phyloP scores from a whole-genome alignment of 1,140 invertebrate genomes.

The Drosophila sucinea region DNA sequence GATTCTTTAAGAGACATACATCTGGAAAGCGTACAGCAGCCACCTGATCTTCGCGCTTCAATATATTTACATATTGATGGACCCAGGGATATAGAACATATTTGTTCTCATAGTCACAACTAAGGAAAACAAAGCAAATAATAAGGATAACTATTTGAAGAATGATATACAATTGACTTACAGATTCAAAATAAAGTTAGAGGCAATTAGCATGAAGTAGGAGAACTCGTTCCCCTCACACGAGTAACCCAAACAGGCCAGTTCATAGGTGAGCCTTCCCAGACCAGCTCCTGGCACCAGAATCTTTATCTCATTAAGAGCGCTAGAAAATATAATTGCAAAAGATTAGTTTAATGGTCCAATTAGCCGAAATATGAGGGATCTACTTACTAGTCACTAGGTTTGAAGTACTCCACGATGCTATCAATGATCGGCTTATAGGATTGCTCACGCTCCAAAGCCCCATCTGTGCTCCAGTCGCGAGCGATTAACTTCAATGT shows the following conservation, averaged over 20 bases:
- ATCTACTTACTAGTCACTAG: slow-evolving; percentile 81
- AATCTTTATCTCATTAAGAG: slow-evolving; percentile 87
- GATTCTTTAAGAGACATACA: slow-evolving; percentile 90
- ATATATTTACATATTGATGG: slow-evolving; percentile 96
- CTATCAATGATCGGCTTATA: slow-evolving; percentile 96
- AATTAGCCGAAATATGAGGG: not conserved
- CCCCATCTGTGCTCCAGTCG: slow-evolving; percentile 96
- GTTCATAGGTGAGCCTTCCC: slow-evolving; percentile 96
- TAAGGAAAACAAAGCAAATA: slow-evolving; percentile 12
- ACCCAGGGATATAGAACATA: slow-evolving; percentile 92
- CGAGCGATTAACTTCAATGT: slow-evolving; percentile 97
- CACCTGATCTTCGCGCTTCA: slow-evolving; percentile 91
- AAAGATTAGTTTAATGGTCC: not conserved
- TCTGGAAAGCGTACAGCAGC: slow-evolving; percentile 94
- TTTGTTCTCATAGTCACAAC: slow-evolving; percentile 75
- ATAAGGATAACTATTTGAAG: no score
- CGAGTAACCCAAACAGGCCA: slow-evolving; percentile 93
- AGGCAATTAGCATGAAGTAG: slow-evolving; percentile 98
- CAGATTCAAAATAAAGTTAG: slow-evolving; percentile 97
- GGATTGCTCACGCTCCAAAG: slow-evolving; percentile 92
- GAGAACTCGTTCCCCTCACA: slow-evolving; percentile 99
- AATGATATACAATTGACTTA: slow-evolving; percentile 78
- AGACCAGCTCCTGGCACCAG: slow-evolving; percentile 97
- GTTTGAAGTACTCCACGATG: slow-evolving; percentile 90
- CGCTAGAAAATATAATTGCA: slow-evolving; percentile 65